A percentile compares a stretch with the other conserved stretches of the same genome.
These are phyloP conservation scores for Nebria ingens DNA, from an alignment of 1,140 invertebrate species.

Conservation along the genomic window DNA sequence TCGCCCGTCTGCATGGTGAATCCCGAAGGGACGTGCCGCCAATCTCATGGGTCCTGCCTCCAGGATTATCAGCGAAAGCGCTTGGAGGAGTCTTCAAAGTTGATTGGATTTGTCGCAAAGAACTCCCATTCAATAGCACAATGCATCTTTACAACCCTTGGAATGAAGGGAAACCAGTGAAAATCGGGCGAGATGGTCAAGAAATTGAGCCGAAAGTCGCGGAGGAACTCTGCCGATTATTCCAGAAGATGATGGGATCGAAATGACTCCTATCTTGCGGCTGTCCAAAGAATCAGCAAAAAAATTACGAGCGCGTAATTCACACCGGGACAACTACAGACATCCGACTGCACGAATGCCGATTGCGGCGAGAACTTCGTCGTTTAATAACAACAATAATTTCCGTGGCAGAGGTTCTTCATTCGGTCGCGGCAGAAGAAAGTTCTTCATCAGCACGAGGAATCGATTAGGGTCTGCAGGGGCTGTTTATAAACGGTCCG, in stretches of 20 bases:
- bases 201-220: conserved; percentile 93
- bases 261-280: conserved; percentile 79
- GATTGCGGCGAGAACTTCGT: conserved; percentile 31
- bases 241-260: conserved; percentile 87
- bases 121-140: conserved; percentile 85
- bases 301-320: conserved; percentile 37
- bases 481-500: conserved; percentile 43
- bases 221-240: conserved; percentile 86
- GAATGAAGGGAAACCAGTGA: conserved; percentile 98
- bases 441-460: conserved; percentile 38
- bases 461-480: conserved; percentile 35
- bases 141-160: conserved; percentile 93
- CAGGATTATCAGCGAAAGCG: conserved; percentile 82
- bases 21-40: conserved; percentile 80
- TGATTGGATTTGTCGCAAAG: conserved; percentile 94
- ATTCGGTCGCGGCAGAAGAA: conserved; percentile 37
- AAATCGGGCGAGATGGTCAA: conserved; percentile 97
- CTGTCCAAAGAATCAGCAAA: conserved; percentile 79
- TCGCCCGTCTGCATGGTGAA: conserved; percentile 78
- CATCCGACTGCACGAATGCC: conserved; percentile 38
- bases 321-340: conserved; percentile 37
- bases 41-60: conserved; percentile 92
- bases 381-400: conserved; percentile 28
- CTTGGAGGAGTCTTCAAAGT: conserved; percentile 92
- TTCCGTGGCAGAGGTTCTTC: conserved; percentile 34